Evolutionary conservation across 1,140 invertebrate genomes (phyloP), one percentile per base, ranked within the genome.

Genomic region (Drosophila pallidifrons): DNA sequence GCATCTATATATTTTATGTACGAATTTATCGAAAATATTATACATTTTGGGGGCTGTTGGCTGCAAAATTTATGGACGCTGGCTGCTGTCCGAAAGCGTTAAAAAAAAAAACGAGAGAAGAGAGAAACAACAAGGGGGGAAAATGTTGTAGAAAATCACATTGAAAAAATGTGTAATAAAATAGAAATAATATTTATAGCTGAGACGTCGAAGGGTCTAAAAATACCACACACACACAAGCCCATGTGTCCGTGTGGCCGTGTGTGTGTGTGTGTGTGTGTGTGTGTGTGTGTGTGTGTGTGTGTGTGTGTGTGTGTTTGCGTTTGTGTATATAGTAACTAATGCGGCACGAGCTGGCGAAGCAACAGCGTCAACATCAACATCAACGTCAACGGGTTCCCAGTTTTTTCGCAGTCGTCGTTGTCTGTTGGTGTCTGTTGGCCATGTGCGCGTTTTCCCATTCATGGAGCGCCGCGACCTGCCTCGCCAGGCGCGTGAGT

Each of bases 111-210:
- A 25, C 20, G 20, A 25, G 20, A 25, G 20, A 25, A 25, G 20
- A 25, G 20, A 25, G 16, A 72, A 49, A 47, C 11, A 47, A 54
- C 13, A n/a, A 43, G 41, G 46, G 16, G 63, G 68, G 60, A 68
- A 68, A 68, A 85, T 75, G 54, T 47, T 71, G 73, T 77, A 63
- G 73, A 85, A 85, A 79, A 89, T 83, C 85, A 82, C 81, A 67
- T 78, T 75, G 70, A 80, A 88, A 89, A 88, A 89, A 89, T 86
- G 81, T 90, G 85, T 86, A 90, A 89, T 85, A 89, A 89, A 89
- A 89, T 86, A 90, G 86, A 90, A 90, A 89, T 85, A 85, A 89
- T 90, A 89, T 89, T 89, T 89, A 89, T 89, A 89, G 85, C 85
- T 72, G 81, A 89, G 81, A 90, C 85, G 86, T 90, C 81, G 81